phyloP scores from a whole-genome alignment of 1,140 invertebrate genomes.

The Heliconius himera region DNA sequence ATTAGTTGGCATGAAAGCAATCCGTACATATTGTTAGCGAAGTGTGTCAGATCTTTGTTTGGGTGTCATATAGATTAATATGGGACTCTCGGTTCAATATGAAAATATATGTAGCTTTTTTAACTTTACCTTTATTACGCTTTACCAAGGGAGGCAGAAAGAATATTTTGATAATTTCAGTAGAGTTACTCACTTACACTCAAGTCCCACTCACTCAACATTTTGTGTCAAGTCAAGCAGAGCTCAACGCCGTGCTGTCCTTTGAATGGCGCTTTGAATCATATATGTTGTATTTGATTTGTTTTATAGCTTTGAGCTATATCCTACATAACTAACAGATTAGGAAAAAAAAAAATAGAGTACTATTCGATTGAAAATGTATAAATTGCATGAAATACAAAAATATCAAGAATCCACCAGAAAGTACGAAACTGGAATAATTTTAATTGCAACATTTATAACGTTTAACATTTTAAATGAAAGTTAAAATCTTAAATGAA shows the following conservation, averaged over 20 bases:
- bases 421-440: background rate
- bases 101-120: background rate
- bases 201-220: no score
- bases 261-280: no score
- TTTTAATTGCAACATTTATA: conserved; percentile 8
- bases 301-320: no score
- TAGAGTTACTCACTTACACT: no score
- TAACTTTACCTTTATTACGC: background rate
- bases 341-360: no score
- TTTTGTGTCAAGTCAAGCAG: no score
- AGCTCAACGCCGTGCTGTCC: no score
- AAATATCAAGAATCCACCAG: background rate
- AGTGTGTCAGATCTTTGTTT: conserved; percentile 5
- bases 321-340: no score
- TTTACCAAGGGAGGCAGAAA: no score
- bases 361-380: no score
- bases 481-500: conserved; percentile 8
- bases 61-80: background rate
- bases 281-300: no score
- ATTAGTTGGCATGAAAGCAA: conserved; percentile 20
- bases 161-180: no score
- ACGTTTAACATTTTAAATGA: conserved; percentile 5
- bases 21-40: conserved; percentile 7
- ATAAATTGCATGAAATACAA: background rate
- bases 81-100: background rate